A percentile compares a stretch with the other conserved stretches of the same genome.
Evolutionary conservation across 2,113 vertebrate species (phyloP).

Genomic region (Dermatemys mawii): DNA sequence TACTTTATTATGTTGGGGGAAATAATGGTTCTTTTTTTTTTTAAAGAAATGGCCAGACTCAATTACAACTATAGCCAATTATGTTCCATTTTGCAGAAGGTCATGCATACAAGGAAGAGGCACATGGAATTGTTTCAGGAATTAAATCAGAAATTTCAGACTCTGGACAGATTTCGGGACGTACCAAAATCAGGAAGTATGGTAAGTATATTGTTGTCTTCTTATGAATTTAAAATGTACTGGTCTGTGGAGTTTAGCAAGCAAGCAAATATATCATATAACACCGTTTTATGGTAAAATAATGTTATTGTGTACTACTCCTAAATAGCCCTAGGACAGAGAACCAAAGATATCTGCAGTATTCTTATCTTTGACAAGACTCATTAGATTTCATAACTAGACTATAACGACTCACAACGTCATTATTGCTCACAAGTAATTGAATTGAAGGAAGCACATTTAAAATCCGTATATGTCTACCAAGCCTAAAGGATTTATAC

Average conservation of each 20-base stretch:
- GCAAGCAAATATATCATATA: background rate
- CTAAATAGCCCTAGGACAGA: background rate
- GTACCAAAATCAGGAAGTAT: slow-evolving; percentile 99
- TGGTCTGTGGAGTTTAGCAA: background rate
- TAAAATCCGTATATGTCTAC: slow-evolving; percentile 12
- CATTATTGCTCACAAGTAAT: slow-evolving; percentile 35
- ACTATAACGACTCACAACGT: background rate
- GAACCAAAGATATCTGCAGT: slow-evolving; percentile 4
- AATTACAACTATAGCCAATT: slow-evolving; percentile 66
- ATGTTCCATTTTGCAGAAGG: slow-evolving; percentile 92
- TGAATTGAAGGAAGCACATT: slow-evolving; percentile 45
- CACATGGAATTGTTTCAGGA: slow-evolving; percentile 99
- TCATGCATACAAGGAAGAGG: slow-evolving; percentile 99
- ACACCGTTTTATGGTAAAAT: background rate
- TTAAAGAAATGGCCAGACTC: slow-evolving; percentile 16
- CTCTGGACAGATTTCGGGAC: slow-evolving; percentile 99
- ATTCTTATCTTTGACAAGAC: background rate
- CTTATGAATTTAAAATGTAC: slow-evolving; percentile 30
- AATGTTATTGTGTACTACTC: background rate
- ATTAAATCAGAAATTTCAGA: slow-evolving; percentile 99
- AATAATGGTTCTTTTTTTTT: slow-evolving; percentile 36
- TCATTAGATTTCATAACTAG: slow-evolving; percentile 3
- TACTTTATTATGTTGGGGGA: slow-evolving; percentile 44
- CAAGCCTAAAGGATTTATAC: slow-evolving; percentile 13
- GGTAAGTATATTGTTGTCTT: slow-evolving; percentile 84